Percentiles rank a stretch among this genome's conserved stretches.
These are phyloP conservation scores for Cassiopea xamachana DNA, from an alignment of 30 jellyfish, hydroid and myxozoan species.

Conservation along the genomic window DNA sequence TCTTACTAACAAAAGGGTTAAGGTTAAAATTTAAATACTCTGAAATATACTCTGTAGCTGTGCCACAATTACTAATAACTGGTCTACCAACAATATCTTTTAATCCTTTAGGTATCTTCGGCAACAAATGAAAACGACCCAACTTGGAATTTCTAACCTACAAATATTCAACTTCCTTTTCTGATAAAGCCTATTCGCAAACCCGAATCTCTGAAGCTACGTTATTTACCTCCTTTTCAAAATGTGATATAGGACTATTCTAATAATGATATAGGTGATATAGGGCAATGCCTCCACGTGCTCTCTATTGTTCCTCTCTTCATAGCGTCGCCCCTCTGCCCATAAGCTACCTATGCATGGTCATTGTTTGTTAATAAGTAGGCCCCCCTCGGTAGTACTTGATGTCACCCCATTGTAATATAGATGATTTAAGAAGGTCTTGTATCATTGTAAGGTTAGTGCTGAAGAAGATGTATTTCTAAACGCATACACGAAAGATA, in stretches of 20 bases:
- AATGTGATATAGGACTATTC: not conserved
- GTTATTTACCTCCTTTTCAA: not conserved
- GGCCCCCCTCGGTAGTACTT: too few relatives aligned
- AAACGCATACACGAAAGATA: not conserved
- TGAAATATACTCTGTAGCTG: constrained; percentile 13
- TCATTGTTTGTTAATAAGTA: too few relatives aligned
- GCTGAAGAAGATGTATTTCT: not conserved
- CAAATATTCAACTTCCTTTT: not conserved
- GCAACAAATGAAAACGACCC: constrained; percentile 36
- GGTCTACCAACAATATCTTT: constrained; percentile 20
- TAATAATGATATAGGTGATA: too few relatives aligned
- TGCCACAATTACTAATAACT: constrained; percentile 43
- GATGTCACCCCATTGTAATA: too few relatives aligned
- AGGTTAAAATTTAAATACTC: constrained; percentile 12
- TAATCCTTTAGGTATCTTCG: constrained; percentile 34
- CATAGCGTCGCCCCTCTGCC: too few relatives aligned
- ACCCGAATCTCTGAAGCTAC: not conserved
- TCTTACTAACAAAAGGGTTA: constrained; percentile 27
- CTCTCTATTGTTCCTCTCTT: too few relatives aligned
- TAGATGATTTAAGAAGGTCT: too few relatives aligned
- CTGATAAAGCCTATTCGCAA: not conserved
- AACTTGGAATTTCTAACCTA: constrained; percentile 6
- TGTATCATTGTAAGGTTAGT: not conserved
- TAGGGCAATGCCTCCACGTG: too few relatives aligned
- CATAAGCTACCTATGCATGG: too few relatives aligned